A percentile compares a stretch with the other conserved stretches of the same genome.
Conservation (phyloP, 2,113 vertebrate genomes). For the Brienomyrus brachyistius region DNA sequence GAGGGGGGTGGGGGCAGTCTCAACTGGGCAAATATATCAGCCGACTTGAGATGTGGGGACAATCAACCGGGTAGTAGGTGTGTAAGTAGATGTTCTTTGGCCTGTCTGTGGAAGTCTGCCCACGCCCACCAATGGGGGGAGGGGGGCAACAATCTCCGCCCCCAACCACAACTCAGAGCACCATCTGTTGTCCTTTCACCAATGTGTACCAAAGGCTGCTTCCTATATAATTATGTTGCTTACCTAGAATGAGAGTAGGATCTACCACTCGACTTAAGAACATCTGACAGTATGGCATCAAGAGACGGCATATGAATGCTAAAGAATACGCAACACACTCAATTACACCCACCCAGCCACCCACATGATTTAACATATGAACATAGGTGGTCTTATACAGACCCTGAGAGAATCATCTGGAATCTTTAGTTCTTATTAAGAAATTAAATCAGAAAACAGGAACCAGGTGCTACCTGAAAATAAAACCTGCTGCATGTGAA, state of each 20-base stretch:
- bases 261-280: background rate
- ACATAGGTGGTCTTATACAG: background rate
- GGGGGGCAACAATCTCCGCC: background rate
- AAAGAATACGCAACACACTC: background rate
- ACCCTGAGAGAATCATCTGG: background rate
- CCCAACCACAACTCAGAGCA: background rate
- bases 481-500: background rate
- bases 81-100: background rate
- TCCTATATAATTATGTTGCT: background rate
- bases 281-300: background rate
- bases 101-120: background rate
- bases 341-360: background rate
- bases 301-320: background rate
- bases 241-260: background rate
- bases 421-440: background rate
- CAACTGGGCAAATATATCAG: background rate
- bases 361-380: background rate
- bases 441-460: background rate
- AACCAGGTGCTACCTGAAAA: background rate
- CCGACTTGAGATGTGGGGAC: background rate
- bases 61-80: background rate
- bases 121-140: background rate
- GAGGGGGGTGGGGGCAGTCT: background rate
- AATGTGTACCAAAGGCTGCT: background rate
- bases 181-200: background rate